Evolutionary conservation across 1,140 invertebrate genomes (phyloP).

Genomic region (Bombus waltoni): DNA sequence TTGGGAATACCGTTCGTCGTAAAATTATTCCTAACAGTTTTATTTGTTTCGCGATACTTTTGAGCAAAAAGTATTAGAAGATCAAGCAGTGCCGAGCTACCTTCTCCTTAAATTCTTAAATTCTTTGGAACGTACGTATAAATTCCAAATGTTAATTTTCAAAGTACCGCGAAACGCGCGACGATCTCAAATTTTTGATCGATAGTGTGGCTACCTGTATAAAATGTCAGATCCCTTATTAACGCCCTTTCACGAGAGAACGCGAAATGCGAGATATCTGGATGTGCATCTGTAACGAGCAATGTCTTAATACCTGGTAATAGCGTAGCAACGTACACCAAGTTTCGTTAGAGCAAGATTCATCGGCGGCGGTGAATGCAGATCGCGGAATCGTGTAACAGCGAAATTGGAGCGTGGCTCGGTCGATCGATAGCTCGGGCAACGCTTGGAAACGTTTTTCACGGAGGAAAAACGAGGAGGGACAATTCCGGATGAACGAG

Average conservation of each 20-base stretch:
- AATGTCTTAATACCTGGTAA: conserved; percentile 10
- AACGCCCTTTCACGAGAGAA: background rate
- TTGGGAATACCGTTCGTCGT: too few relatives aligned
- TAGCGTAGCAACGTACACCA: background rate
- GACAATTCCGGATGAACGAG: conserved; percentile 37
- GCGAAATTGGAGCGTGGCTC: conserved; percentile 46
- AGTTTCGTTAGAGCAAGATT: conserved; percentile 12
- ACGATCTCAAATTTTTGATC: background rate
- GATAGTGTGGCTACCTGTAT: background rate
- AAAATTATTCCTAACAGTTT: too few relatives aligned
- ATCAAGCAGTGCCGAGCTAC: background rate
- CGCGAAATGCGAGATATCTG: background rate
- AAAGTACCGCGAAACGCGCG: background rate
- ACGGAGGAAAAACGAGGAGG: conserved; percentile 47
- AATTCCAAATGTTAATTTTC: background rate
- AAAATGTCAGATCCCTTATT: background rate
- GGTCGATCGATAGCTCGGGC: conserved; percentile 51
- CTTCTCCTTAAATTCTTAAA: background rate
- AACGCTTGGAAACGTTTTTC: conserved; percentile 48
- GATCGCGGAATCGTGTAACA: conserved; percentile 32
- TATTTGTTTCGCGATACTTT: too few relatives aligned
- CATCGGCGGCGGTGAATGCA: conserved; percentile 12
- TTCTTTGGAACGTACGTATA: background rate
- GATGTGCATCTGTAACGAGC: too few relatives aligned
- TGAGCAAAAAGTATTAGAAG: too few relatives aligned